phyloP scores from a whole-genome alignment of 2,113 vertebrate genomes.

The Taurulus bubalis region DNA sequence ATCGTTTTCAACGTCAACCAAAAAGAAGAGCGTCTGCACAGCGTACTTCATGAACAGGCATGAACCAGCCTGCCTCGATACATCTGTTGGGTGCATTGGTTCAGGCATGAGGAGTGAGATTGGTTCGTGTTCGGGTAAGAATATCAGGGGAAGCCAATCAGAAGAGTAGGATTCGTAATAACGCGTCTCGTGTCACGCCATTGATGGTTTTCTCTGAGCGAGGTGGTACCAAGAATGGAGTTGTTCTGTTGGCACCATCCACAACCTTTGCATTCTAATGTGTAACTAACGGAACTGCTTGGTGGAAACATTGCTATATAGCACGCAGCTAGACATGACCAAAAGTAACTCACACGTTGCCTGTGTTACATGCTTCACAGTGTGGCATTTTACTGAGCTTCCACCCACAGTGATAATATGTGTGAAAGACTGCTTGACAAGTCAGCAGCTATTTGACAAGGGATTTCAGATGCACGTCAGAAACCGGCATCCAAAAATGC shows the following conservation, averaged over 20 bases:
- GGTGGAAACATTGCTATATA: background rate
- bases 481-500: background rate
- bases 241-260: background rate
- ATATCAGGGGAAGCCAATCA: background rate
- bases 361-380: background rate
- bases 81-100: too few species aligned
- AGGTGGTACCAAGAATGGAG: background rate
- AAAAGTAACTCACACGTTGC: background rate
- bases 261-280: background rate
- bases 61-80: too few species aligned
- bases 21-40: too few species aligned
- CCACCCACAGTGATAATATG: background rate
- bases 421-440: slow-evolving; percentile 4
- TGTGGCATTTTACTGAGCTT: slow-evolving; percentile 6
- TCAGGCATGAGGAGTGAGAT: background rate
- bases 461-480: slow-evolving; percentile 15
- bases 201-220: background rate
- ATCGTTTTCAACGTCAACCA: too few species aligned
- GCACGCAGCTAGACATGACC: background rate
- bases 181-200: background rate
- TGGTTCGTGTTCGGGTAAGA: background rate
- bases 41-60: too few species aligned
- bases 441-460: slow-evolving; percentile 6
- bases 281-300: background rate
- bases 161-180: background rate